Evolutionary conservation across 2,888 invertebrate genomes (phyloP), one percentile per base, ranked within the genome.

Genomic region (Calephelis perditalis): DNA sequence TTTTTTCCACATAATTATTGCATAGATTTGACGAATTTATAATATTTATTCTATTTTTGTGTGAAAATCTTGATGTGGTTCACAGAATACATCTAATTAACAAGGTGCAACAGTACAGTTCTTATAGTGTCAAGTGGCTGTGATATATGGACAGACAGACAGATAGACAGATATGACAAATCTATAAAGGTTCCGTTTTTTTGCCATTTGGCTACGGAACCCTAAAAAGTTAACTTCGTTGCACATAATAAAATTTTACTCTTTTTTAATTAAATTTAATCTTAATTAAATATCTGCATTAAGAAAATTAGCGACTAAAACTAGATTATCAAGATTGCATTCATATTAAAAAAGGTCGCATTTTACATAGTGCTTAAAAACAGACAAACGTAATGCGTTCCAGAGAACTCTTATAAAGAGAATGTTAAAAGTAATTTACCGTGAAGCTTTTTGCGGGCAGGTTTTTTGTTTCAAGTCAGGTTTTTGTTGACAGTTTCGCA

Each of bases 381-480:
- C 11, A 36, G 35, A 7, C 0, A 54, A 54, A 11, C 35, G 36
- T 54, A 54, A 54, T 54, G 54, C 35, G 10, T 54, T n/a, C n/a
- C 10, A 10, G n/a, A 36, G 7, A 54, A 36, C n/a, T 54, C 54
- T 54, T 54, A 36, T 35, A 54, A 54, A 54, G 52, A 54, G 52
- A 54, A 54, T 54, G 52, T 54, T 35, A 35, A 54, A 36, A 36
- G 54, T 36, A 54, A 54, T 54, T 54, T 36, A 11, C n/a, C 11
- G 36, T n/a, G 54, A 36, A 7, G 36, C 54, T 54, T 54, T 40
- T 54, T 47, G 15, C 26, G 47, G 15, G 15, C 47, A 15, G 12
- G 47, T 15, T 47, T 35, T n/a, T 11, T 54, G 36, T 36, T n/a
- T 49, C 15, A 35, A 26, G 35, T 52, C 9, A 11, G 35, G 10